phyloP scores from a whole-genome alignment of 2,888 invertebrate genomes.

The Prosopocoilus inquinatus region DNA sequence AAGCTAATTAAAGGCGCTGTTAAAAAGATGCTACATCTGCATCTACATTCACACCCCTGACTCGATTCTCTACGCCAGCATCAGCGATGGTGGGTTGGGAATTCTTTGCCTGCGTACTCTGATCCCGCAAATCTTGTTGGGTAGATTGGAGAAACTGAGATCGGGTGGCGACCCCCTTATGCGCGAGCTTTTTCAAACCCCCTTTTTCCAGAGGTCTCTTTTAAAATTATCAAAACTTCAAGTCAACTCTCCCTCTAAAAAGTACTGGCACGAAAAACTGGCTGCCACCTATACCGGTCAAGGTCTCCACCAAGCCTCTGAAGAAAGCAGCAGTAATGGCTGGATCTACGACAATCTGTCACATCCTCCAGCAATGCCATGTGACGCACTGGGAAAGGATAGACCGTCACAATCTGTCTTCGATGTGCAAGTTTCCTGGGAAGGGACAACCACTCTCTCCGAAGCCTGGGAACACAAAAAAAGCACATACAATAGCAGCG shows the following conservation, averaged over 20 bases:
- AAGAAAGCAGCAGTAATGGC: conserved; percentile 22
- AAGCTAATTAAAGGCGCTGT: conserved; percentile 33
- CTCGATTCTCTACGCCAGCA: conserved; percentile 17
- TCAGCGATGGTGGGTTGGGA: conserved; percentile 31
- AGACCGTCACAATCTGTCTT: conserved; percentile 20
- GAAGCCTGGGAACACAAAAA: conserved; percentile 16
- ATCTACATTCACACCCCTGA: conserved; percentile 30
- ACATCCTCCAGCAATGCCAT: conserved; percentile 23
- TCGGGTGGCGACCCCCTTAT: not conserved
- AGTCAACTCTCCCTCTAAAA: not conserved
- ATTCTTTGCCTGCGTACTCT: too few species aligned
- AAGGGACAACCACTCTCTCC: conserved; percentile 7
- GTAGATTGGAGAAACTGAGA: conserved; percentile 12
- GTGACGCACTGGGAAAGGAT: conserved; percentile 20
- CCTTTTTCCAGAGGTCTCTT: not conserved
- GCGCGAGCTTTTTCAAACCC: not conserved
- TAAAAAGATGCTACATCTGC: conserved; percentile 35
- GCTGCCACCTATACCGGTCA: conserved; percentile 1
- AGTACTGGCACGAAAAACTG: conserved; percentile 10
- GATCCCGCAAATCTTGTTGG: conserved; percentile 22
- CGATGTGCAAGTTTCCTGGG: conserved; percentile 25
- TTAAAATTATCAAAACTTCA: conserved; percentile 3
- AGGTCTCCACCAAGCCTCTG: conserved; percentile 17
- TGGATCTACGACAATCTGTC: conserved; percentile 21
- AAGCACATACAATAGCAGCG: conserved; percentile 10